These are phyloP conservation scores for Porphyrio hochstetteri DNA, from an alignment of 2,113 vertebrate genomes.

Conservation along the genomic window DNA sequence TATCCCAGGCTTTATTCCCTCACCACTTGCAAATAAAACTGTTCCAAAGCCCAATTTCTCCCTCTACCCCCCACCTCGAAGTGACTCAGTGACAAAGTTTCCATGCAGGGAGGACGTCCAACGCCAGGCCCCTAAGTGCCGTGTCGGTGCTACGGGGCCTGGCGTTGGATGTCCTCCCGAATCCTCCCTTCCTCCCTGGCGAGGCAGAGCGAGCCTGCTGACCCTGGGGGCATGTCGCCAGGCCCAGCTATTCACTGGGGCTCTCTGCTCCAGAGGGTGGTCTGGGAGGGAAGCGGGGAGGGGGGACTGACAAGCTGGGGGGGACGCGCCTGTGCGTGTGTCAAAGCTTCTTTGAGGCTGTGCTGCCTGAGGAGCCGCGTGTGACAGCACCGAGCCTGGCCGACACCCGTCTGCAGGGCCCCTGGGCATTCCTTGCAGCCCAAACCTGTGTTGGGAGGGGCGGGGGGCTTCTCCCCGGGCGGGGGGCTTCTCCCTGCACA, in stretches of 20 bases:
- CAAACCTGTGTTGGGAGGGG: no score
- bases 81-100: rapidly evolving
- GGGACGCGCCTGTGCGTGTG: no score
- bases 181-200: background rate
- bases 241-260: background rate
- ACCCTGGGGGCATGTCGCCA: background rate
- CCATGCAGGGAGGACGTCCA: background rate
- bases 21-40: no score
- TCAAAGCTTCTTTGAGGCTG: background rate
- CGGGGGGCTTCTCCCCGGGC: no score
- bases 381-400: background rate
- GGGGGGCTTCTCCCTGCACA: no score
- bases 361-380: rapidly evolving
- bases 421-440: background rate
- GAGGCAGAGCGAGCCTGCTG: background rate
- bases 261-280: background rate
- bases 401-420: no score
- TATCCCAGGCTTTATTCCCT: no score
- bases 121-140: no score
- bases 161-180: rapidly evolving
- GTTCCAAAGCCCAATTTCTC: background rate
- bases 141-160: background rate
- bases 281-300: background rate
- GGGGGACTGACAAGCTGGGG: background rate
- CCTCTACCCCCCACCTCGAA: background rate